Percentiles rank a stretch among this genome's conserved stretches.
Conservation (phyloP, 2,888 invertebrate species). For the Cryptus viduatorius region DNA sequence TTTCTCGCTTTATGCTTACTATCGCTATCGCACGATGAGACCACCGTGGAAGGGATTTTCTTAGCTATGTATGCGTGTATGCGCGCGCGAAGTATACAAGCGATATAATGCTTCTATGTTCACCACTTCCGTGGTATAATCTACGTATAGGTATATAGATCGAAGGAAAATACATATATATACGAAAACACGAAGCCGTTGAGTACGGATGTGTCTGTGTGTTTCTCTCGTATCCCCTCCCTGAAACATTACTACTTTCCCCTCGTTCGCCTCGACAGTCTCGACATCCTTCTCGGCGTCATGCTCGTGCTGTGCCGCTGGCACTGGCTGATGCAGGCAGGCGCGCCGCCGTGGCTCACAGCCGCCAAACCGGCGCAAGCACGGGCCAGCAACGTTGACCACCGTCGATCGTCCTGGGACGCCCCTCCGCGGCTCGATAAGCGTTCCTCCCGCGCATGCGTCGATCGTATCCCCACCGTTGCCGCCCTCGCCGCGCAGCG, state of each 20-base stretch:
- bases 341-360: constrained; percentile 32
- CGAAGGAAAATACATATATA: background rate
- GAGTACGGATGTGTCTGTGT: background rate
- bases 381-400: constrained; percentile 64
- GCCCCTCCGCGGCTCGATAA: constrained; percentile 80
- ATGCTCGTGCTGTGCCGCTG: constrained; percentile 34
- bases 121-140: constrained; percentile 1
- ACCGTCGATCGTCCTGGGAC: constrained; percentile 74
- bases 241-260: constrained; percentile 36
- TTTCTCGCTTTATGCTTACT: constrained; percentile 51
- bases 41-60: constrained; percentile 31
- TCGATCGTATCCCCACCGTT: constrained; percentile 30
- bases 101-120: background rate
- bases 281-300: constrained; percentile 34
- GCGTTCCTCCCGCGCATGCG: constrained; percentile 70
- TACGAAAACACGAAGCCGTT: background rate
- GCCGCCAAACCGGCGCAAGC: constrained; percentile 63
- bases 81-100: background rate
- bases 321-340: constrained; percentile 18
- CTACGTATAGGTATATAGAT: background rate
- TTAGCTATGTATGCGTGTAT: constrained; percentile 13
- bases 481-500: constrained; percentile 67
- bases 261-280: constrained; percentile 32
- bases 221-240: constrained; percentile 65
- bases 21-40: constrained; percentile 44